Evolutionary conservation across 2,113 vertebrate genomes (phyloP).

Genomic region (Sinocyclocheilus grahami): DNA sequence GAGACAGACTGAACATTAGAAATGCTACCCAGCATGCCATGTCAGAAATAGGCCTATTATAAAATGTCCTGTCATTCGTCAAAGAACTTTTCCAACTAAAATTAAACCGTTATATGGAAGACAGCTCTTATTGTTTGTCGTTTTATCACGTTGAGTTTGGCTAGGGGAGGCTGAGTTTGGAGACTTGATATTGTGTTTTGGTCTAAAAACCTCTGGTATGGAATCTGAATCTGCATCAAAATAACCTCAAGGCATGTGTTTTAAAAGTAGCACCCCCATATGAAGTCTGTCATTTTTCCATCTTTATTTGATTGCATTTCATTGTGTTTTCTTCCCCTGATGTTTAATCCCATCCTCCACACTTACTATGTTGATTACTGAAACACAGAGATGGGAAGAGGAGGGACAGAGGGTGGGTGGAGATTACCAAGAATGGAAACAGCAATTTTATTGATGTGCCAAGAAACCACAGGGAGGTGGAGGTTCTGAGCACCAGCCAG

Average conservation of each 20-base stretch:
- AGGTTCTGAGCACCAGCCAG: conserved; percentile 46
- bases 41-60: too few species aligned
- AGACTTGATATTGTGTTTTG: neutral
- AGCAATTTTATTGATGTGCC: conserved; percentile 56
- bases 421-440: conserved; percentile 65
- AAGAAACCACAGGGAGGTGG: conserved; percentile 49
- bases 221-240: neutral
- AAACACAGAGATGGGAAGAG: conserved; percentile 59
- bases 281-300: conserved; percentile 30
- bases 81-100: neutral
- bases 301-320: conserved; percentile 58
- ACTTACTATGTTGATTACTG: conserved; percentile 70
- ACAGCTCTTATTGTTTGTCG: neutral
- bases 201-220: neutral
- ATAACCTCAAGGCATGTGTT: neutral
- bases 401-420: conserved; percentile 49
- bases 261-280: conserved; percentile 12
- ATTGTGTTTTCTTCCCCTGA: conserved; percentile 51
- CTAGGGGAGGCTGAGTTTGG: too few species aligned
- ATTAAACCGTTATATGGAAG: neutral
- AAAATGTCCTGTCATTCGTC: neutral
- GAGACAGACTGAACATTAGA: too few species aligned
- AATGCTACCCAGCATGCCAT: neutral
- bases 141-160: neutral
- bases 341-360: conserved; percentile 74